Evolutionary conservation across 2,113 vertebrate genomes (phyloP), one percentile per base, ranked within the genome.

Genomic region (Struthio camelus): DNA sequence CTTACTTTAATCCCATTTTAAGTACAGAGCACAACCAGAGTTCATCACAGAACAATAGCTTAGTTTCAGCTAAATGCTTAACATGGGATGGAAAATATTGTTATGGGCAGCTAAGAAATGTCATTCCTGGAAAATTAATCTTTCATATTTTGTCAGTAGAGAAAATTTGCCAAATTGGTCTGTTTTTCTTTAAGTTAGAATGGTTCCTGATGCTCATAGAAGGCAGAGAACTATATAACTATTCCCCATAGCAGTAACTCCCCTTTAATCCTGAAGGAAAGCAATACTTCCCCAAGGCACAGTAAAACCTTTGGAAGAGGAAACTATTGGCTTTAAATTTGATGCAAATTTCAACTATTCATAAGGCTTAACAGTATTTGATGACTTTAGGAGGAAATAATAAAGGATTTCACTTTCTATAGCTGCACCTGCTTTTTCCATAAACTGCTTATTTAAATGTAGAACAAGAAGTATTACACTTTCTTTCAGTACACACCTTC

Each of bases 241-340:
- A 22, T 28, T 85, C 48, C 62, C 34, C 2, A 1, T 51, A 73
- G 40, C 20, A 78, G 28, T 22, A 58, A 78, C 40, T 67, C 12
- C 42, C 46, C 88, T 78, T 58, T 53, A 85, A 24, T 58, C 70
- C 50, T 81, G 17, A 81, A 69, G 71, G 80, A 20, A 77, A 51
- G 71, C 19, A 67, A 44, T n/a, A 80, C 78, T 46, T 62, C 76
- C 84, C 84, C 53, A 58, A 28, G 46, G 70, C 51, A 65, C 50
- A 64, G 54, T 77, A 77, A 91, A 62, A 51, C 10, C n/a, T 88
- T 91, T 77, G 51, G 50, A 90, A 56, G 62, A 81, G 51, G 76
- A 93, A 91, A 73, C 32, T 34, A 76, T 93, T 85, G 80, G 75
- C n/a, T 88, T 80, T 84, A 61, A 56, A 80, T 65, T 80, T 71